A percentile compares a stretch with the other conserved stretches of the same genome.
Evolutionary conservation across 2,113 vertebrate species (phyloP).

Genomic region (Calyptomena viridis): DNA sequence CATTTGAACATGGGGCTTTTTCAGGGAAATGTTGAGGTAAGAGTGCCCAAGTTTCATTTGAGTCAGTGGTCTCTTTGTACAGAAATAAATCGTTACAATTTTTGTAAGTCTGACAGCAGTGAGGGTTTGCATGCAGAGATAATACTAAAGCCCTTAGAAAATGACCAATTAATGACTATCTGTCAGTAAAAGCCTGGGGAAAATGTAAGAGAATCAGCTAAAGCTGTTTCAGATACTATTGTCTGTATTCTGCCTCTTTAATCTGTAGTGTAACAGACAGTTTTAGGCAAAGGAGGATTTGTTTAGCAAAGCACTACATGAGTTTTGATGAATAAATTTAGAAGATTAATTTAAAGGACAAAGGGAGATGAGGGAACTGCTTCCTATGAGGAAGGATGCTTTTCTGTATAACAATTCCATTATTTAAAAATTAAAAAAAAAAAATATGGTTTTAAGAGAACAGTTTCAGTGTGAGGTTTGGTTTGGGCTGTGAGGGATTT

Average conservation of each 20-base stretch:
- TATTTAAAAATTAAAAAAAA: background rate
- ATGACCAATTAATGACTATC: rapidly evolving
- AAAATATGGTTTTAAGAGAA: background rate
- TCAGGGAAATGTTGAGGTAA: background rate
- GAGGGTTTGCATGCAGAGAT: background rate
- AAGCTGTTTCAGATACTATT: background rate
- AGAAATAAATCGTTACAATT: background rate
- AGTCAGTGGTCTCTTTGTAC: background rate
- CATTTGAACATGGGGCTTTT: background rate
- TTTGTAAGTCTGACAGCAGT: background rate
- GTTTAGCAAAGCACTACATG: rapidly evolving
- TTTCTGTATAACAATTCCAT: background rate
- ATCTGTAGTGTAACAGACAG: background rate
- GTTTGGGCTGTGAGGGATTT: background rate
- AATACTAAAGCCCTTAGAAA: background rate
- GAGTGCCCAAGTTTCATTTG: background rate
- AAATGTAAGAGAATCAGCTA: background rate
- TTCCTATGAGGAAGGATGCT: background rate
- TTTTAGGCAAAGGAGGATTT: background rate
- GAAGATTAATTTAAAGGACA: background rate
- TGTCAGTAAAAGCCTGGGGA: background rate
- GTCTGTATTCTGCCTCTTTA: background rate
- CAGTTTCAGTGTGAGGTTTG: background rate
- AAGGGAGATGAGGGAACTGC: background rate
- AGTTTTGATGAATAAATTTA: background rate